Conservation (phyloP, 2,888 invertebrate genomes). For the Coremacera marginata region DNA sequence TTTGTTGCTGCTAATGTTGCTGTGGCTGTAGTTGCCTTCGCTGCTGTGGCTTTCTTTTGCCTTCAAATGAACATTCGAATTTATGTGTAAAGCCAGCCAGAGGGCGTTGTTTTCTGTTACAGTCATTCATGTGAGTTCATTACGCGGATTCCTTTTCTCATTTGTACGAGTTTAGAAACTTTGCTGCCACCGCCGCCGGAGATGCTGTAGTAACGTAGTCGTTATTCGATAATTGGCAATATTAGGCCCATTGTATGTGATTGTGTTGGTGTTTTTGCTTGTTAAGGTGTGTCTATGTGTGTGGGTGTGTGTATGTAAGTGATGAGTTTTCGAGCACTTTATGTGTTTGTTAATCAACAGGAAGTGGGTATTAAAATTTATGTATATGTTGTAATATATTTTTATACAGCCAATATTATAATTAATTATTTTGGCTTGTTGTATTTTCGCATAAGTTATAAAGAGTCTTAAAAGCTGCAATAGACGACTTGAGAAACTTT, state of each 20-base stretch:
- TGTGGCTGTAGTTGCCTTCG: neutral
- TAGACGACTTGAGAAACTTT: too few species aligned
- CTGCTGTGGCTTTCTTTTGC: neutral
- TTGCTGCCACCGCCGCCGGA: neutral
- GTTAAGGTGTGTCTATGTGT: neutral
- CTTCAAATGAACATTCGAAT: too few species aligned
- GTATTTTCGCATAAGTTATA: too few species aligned
- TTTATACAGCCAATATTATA: too few species aligned
- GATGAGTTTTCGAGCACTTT: too few species aligned
- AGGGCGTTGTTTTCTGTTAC: constrained; percentile 31
- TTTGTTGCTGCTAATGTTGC: neutral
- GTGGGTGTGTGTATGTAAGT: too few species aligned
- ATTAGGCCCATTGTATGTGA: neutral
- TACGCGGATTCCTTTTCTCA: constrained; percentile 39
- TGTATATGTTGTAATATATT: too few species aligned
- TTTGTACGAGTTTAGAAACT: constrained; percentile 16
- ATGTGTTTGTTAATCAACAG: too few species aligned
- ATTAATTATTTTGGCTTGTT: too few species aligned
- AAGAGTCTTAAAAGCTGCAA: too few species aligned
- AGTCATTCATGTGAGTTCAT: constrained; percentile 45
- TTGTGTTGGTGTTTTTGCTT: neutral
- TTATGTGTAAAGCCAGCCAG: constrained; percentile 11
- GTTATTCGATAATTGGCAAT: constrained; percentile 43
- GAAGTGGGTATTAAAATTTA: too few species aligned
- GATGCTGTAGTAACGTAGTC: constrained; percentile 10